phyloP scores from a whole-genome alignment of 1,140 invertebrate genomes.

The Telenomus remus region DNA sequence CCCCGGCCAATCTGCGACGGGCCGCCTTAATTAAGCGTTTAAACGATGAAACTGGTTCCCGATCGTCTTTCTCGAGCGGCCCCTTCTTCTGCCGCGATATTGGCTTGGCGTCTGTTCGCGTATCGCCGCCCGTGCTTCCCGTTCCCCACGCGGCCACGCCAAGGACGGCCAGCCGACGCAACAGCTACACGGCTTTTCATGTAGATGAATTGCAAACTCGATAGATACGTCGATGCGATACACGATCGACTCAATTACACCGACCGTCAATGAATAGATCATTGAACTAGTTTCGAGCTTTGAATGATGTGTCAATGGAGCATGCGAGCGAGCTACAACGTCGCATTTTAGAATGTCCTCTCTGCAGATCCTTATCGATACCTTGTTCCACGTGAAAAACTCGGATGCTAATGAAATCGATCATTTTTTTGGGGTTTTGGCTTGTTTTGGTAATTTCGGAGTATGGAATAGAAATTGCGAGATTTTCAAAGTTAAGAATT shows the following conservation, averaged over 20 bases:
- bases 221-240: slow-evolving; percentile 51
- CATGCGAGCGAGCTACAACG: not conserved
- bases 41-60: slow-evolving; percentile 60
- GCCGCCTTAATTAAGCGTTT: slow-evolving; percentile 62
- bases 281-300: slow-evolving; percentile 15
- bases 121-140: slow-evolving; percentile 16
- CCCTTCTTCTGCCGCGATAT: slow-evolving; percentile 34
- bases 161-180: slow-evolving; percentile 27
- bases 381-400: no score
- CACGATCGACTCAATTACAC: slow-evolving; percentile 42
- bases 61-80: slow-evolving; percentile 47
- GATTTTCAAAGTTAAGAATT: no score
- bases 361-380: not conserved
- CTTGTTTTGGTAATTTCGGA: no score
- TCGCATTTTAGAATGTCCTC: not conserved
- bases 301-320: not conserved
- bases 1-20: slow-evolving; percentile 48
- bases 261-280: slow-evolving; percentile 40
- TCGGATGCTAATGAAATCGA: no score
- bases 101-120: slow-evolving; percentile 22
- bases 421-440: no score
- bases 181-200: slow-evolving; percentile 56
- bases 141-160: slow-evolving; percentile 28
- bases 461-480: no score
- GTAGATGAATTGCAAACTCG: slow-evolving; percentile 51